Evolutionary conservation across 2,113 vertebrate species (phyloP).

Genomic region (Rattus rattus): DNA sequence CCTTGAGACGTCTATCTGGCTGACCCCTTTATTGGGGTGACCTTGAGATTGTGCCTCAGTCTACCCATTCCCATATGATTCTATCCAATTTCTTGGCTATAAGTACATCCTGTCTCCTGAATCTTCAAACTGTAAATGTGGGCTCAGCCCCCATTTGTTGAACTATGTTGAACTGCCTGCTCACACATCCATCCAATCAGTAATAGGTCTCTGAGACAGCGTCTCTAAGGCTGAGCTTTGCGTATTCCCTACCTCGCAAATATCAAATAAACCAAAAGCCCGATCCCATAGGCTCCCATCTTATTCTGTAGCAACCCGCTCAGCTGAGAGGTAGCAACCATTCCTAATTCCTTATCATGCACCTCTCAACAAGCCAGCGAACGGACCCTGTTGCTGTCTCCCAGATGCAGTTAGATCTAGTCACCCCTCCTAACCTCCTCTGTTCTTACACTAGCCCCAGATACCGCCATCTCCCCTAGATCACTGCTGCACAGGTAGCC

Average conservation of each 20-base stretch:
- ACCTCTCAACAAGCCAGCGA: not conserved
- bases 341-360: not conserved
- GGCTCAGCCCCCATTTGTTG: not conserved
- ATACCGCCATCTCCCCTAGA: not conserved
- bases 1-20: not conserved
- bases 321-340: not conserved
- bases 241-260: not conserved
- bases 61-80: not conserved
- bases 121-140: not conserved
- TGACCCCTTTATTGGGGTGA: not conserved
- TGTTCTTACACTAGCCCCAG: not conserved
- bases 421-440: not conserved
- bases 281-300: not conserved
- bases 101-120: not conserved
- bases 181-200: not conserved
- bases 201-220: not conserved
- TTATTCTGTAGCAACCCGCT: not conserved
- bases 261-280: not conserved
- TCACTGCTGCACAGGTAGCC: not conserved
- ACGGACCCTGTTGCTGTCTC: not conserved
- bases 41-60: not conserved
- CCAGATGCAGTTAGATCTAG: not conserved
- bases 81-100: not conserved
- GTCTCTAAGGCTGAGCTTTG: not conserved
- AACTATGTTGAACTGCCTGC: not conserved